Base-by-base conservation (phyloP, 2,888 invertebrate species). In the Drosophila recens region DNA sequence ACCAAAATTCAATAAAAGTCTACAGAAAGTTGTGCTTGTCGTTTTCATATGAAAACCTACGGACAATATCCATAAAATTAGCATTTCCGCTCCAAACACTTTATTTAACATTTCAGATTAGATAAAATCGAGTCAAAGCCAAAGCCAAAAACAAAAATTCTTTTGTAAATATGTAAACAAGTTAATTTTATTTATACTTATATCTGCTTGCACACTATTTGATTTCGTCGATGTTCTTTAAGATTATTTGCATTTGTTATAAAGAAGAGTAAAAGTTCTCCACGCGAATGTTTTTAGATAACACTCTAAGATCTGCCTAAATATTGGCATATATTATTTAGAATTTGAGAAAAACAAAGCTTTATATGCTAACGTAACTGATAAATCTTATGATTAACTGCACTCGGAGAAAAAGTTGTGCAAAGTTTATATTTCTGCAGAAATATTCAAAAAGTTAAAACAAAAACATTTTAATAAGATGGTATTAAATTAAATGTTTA, bases 81-180 rank as follows among this genome's bases (percentile, higher is more conserved):
- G 80, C 80, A 80, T 80, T 75, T 81, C 57, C 57, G 45, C 64
- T 75, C 62, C 49, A 75, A 79, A 79, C 75, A 70, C 72, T 79
- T 80, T 79, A 75, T 81, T 75, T 64, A 80, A 82, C 75, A 75
- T 72, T 76, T 76, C 49, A 84, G 82, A 82, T 82, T 79, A 82
- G 82, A 82, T 82, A 64, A 82, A 79, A 84, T 74, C 73, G 68
- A 65, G 70, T 62, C 67, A 34, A 13, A 23, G 56, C 43, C 13
- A 45, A 34, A 54, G 11, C 43, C 11, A 9, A 17, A 43, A 45
- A 33, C 33, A 46, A 38, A 59, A 38, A 62, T 45, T 58, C 48
- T 52, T 75, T 66, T 64, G 57, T 65, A 53, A 61, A 61, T 61
- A 74, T 67, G 72, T 75, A 79, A 79, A 67, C 66, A 77, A 80